Evolutionary conservation across 2,888 invertebrate genomes (phyloP).

Genomic region (Blastobasis lacticolella): DNA sequence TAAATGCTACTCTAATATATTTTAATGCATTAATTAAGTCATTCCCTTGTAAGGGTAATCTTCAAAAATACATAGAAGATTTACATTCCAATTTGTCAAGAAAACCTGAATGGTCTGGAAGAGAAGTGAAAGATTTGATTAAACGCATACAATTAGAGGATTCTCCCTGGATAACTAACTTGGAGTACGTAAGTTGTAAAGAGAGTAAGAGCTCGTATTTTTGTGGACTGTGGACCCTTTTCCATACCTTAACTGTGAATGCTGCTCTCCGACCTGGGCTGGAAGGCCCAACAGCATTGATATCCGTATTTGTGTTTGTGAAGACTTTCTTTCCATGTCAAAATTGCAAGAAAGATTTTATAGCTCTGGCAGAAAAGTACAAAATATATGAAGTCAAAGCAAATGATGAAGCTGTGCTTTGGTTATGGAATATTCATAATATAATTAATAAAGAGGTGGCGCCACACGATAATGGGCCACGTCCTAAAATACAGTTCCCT

Average conservation of each 20-base stretch:
- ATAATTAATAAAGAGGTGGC: conserved; percentile 91
- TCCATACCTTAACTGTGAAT: conserved; percentile 92
- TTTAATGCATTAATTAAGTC: too few species aligned
- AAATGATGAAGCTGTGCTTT: conserved; percentile 85
- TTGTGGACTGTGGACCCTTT: conserved; percentile 96
- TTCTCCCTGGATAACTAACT: conserved; percentile 67
- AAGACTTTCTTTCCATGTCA: conserved; percentile 95
- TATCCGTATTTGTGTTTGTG: conserved; percentile 90
- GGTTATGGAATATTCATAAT: conserved; percentile 97
- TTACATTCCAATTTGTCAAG: conserved; percentile 69
- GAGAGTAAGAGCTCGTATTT: conserved; percentile 94
- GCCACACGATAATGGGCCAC: conserved; percentile 86
- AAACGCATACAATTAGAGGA: conserved; percentile 66
- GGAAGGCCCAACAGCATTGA: conserved; percentile 81
- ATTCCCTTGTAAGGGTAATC: conserved; percentile 49
- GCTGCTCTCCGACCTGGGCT: conserved; percentile 69
- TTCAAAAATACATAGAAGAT: conserved; percentile 77
- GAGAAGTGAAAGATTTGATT: conserved; percentile 73
- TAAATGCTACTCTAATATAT: too few species aligned
- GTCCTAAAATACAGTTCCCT: conserved; percentile 94
- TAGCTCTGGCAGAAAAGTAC: conserved; percentile 84
- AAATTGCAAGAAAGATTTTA: conserved; percentile 92
- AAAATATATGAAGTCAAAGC: conserved; percentile 80
- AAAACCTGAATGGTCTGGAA: conserved; percentile 72
- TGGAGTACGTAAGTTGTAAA: conserved; percentile 84